These are phyloP conservation scores for Manis pentadactyla DNA, from an alignment of 2,797 vertebrate genomes.

Conservation along the genomic window DNA sequence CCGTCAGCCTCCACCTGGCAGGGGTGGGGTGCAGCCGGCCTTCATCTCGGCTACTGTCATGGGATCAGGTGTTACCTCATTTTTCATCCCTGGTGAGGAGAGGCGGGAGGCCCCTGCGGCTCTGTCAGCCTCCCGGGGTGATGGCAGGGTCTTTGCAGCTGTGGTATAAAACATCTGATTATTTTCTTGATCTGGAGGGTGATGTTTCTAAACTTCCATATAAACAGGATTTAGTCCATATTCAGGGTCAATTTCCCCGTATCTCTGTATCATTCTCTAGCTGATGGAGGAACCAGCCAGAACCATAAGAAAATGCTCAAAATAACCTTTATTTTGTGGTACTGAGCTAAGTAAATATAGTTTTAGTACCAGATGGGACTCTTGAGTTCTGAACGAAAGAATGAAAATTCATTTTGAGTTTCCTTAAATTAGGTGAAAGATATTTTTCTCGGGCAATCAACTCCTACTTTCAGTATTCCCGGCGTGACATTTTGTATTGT, in stretches of 20 bases:
- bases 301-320: background rate
- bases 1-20: too few relatives aligned
- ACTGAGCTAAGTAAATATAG: constrained; percentile 22
- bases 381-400: constrained; percentile 9
- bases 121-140: background rate
- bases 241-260: background rate
- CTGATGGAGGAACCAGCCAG: background rate
- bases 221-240: background rate
- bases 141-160: background rate
- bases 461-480: background rate
- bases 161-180: background rate
- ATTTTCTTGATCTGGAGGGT: background rate
- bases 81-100: too few relatives aligned
- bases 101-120: background rate
- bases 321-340: constrained; percentile 12
- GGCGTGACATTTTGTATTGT: background rate
- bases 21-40: accelerated
- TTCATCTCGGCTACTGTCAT: accelerated
- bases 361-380: constrained; percentile 33
- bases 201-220: background rate
- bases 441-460: background rate
- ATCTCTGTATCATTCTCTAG: background rate
- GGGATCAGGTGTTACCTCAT: background rate
- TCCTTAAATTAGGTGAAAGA: constrained; percentile 54
- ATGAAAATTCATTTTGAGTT: constrained; percentile 40